Percentiles rank a stretch among this genome's conserved stretches.
These are phyloP conservation scores for Parapsyche elsis DNA, from an alignment of 1,140 invertebrate genomes.

Conservation along the genomic window DNA sequence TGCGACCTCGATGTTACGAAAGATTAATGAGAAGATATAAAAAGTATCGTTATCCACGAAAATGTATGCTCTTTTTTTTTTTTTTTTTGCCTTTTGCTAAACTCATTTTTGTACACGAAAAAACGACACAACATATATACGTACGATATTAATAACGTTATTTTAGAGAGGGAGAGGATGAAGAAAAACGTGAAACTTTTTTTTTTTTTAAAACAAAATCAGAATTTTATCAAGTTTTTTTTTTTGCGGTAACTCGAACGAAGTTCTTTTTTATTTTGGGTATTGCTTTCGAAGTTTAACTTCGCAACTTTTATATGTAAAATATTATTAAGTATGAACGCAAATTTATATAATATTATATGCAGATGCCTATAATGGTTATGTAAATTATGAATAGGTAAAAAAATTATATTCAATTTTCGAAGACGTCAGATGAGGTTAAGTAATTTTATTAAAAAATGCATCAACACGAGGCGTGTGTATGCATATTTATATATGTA, in stretches of 20 bases:
- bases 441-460: too few relatives aligned
- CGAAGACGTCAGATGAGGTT: too few relatives aligned
- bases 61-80: slow-evolving; percentile 6
- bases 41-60: slow-evolving; percentile 30
- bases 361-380: too few relatives aligned
- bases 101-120: slow-evolving; percentile 5
- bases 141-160: slow-evolving; percentile 3
- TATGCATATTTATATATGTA: not conserved
- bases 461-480: not conserved
- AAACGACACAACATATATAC: not conserved
- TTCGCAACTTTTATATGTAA: too few relatives aligned
- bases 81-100: not conserved
- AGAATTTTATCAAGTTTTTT: not conserved
- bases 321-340: too few relatives aligned
- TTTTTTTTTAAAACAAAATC: slow-evolving; percentile 13
- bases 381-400: too few relatives aligned
- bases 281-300: not conserved
- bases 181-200: not conserved
- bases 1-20: slow-evolving; percentile 12
- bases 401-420: too few relatives aligned
- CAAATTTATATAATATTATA: too few relatives aligned
- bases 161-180: not conserved
- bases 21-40: slow-evolving; percentile 32
- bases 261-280: not conserved
- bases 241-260: slow-evolving; percentile 6